Evolutionary conservation across 2,113 vertebrate species (phyloP), one percentile per base, ranked within the genome.

Genomic region (Halichoerus grypus): DNA sequence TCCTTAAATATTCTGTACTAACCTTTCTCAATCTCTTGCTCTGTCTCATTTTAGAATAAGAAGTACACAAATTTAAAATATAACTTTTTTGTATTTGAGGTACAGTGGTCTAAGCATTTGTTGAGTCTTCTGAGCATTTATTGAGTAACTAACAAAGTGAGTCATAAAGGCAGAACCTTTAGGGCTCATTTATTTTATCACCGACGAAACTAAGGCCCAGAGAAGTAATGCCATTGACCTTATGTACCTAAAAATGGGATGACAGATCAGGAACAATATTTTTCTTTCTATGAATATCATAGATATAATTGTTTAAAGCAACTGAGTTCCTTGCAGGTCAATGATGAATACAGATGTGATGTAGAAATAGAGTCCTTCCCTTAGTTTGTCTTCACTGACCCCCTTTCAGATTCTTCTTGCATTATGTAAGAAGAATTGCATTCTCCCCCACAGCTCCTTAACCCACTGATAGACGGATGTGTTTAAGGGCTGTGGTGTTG

Each of bases 1-100:
- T 77, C 24, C 49, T 72, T 61, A 88, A 93, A 19, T 92, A 57
- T 80, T 92, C 28, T 76, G 88, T 59, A 80, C 59, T 90, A 91
- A 96, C 10, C 61, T 81, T 93, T 90, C 65, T 84, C 51, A 63
- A n/a, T 82, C 12, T 49, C 61, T 95, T 87, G 26, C 77, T 22
- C 91, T 88, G 4, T 81, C 51, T 91, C 26, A 49, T 89, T 82
- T 94, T 89, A 72, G 21, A 96, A 71, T 67, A 97, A 51, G n/a
- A 92, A 97, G 87, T 65, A 53, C 22, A 1, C 24, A 51, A 21
- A 74, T 57, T 94, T 91, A 74, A 94, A 74, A 74, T 14, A 11
- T 67, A 55, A 8, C 10, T 22, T 72, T 90, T 79, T 51, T 80
- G 14, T 39, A 61, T 65, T 42, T 59, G 74, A 65, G 33, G 19